Base-by-base conservation (phyloP, 2,888 invertebrate species). In the Leucoptera coffeella region DNA sequence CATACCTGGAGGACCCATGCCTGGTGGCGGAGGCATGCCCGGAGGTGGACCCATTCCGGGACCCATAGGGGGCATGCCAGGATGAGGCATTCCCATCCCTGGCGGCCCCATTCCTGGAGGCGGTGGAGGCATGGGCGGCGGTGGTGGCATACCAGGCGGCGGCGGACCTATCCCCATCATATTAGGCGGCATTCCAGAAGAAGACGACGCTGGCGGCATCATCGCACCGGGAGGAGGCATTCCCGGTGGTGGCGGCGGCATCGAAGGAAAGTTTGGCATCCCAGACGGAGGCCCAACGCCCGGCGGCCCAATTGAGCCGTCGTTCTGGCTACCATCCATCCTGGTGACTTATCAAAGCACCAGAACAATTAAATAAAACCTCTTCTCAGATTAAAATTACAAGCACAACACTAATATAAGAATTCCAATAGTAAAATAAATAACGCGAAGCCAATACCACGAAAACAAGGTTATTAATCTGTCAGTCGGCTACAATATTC, bases 251-350 rank as follows among this genome's bases (percentile, higher is more conserved):
- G 29, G 28, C 5, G 24, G 14, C 15, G 35, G 38, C 3, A 39
- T 34, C 23, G 38, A 38, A 13, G 35, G 35, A 29, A 39, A 40
- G 13, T 35, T 40, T 35, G 39, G 39, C 37, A 41, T 37, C 12
- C 43, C 42, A 12, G 47, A 44, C 3, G 51, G 45, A 5, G 47
- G 41, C 4, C 50, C 45, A 38, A 48, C 42, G 29, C 24, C 23
- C 38, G 14, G 26, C 29, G 22, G 36, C 29, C 14, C 29, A 28
- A 15, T 23, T 35, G n/a, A n/a, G n/a, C n/a, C n/a, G n/a, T n/a
- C n/a, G n/a, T n/a, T n/a, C n/a, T n/a, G 27, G 30, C 35, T 33
- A 20, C 20, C 33, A 34, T 8, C 21, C 30, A 30, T 14, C 19
- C 36, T 4, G 35, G 43, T 13, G 36, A 40, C 37, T 42, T 39